These are phyloP conservation scores for Zapus hudsonius DNA, from an alignment of 2,113 vertebrate species.

Conservation along the genomic window DNA sequence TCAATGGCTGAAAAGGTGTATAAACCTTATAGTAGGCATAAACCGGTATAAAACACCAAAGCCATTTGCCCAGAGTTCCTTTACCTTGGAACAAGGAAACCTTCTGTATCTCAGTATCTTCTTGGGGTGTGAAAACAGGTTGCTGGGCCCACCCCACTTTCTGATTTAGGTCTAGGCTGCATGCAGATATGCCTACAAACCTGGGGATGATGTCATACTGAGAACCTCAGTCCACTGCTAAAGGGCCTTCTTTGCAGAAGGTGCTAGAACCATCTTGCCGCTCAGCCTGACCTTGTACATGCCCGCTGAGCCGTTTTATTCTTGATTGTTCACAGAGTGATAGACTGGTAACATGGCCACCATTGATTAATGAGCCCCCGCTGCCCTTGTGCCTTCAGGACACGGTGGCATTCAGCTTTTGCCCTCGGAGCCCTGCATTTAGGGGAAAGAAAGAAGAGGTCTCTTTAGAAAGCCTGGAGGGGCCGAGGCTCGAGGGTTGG, in stretches of 20 bases:
- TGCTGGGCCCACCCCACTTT: background rate
- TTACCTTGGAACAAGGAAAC: background rate
- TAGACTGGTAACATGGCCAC: background rate
- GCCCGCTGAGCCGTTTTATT: conserved; percentile 61
- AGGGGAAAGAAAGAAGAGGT: conserved; percentile 64
- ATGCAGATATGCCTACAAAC: background rate
- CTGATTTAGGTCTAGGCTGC: background rate
- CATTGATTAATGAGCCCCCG: conserved; percentile 46
- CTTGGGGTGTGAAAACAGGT: background rate
- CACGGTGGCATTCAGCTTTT: conserved; percentile 40
- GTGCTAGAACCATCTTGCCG: conserved; percentile 66
- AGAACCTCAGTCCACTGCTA: accelerated
- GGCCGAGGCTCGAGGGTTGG: background rate
- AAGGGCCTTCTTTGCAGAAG: background rate
- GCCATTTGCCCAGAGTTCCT: background rate
- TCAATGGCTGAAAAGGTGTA: no score
- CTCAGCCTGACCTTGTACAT: conserved; percentile 75
- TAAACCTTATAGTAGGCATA: no score
- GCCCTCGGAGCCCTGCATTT: conserved; percentile 53
- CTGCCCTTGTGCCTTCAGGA: background rate
- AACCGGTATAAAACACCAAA: background rate
- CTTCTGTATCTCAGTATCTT: background rate
- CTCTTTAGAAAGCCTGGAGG: conserved; percentile 61
- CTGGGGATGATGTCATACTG: accelerated
- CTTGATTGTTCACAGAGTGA: conserved; percentile 63